A percentile compares a stretch with the other conserved stretches of the same genome.
Evolutionary conservation across 1,140 invertebrate species (phyloP).

Genomic region (Heliothis subflexa): DNA sequence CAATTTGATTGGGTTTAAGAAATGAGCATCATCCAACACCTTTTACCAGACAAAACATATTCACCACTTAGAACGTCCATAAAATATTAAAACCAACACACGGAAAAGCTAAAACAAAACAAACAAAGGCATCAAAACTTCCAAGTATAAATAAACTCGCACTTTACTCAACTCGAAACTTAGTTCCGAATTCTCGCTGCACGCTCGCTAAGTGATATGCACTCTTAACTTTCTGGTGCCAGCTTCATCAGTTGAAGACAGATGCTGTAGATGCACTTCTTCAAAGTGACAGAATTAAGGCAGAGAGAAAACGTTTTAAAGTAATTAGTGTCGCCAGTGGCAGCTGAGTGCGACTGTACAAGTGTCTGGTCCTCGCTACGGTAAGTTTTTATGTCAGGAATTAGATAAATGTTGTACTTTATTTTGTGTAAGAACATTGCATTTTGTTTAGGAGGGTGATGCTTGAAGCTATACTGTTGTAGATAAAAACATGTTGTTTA

Average conservation of each 20-base stretch:
- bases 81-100: background rate
- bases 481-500: too few relatives aligned
- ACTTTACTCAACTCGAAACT: conserved; percentile 7
- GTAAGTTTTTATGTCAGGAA: conserved; percentile 17
- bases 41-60: background rate
- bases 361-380: conserved; percentile 1
- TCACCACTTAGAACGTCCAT: background rate
- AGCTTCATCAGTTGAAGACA: conserved; percentile 44
- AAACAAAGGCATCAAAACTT: conserved; percentile 27
- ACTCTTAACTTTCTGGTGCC: conserved; percentile 50
- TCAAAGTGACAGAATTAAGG: conserved; percentile 32
- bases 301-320: conserved; percentile 28
- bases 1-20: too few relatives aligned
- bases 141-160: conserved; percentile 20
- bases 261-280: conserved; percentile 33
- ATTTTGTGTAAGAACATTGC: too few relatives aligned
- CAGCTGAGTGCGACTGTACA: conserved; percentile 17
- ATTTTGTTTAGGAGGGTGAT: too few relatives aligned
- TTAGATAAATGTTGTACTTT: too few relatives aligned
- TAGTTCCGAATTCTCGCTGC: conserved; percentile 25
- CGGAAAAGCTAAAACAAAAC: conserved; percentile 7
- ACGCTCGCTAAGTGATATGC: conserved; percentile 49
- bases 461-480: too few relatives aligned
- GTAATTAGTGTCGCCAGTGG: conserved; percentile 31
- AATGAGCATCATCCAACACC: too few relatives aligned